Evolutionary conservation across 2,113 vertebrate species (phyloP).

Genomic region (Orientallactaga bullata): DNA sequence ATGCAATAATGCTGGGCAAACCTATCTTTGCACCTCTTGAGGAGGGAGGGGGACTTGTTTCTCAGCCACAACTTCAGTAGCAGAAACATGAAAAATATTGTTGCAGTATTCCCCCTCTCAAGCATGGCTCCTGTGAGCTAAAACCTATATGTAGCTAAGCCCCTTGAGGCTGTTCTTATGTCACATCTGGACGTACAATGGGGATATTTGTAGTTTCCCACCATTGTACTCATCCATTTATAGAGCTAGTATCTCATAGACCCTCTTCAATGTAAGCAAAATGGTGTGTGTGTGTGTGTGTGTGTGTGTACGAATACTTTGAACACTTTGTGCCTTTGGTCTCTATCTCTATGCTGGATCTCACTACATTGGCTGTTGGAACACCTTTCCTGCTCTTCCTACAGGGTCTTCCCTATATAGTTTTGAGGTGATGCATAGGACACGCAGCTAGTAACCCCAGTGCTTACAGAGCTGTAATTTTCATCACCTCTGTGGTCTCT

Average conservation of each 20-base stretch:
- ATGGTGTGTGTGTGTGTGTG: not conserved
- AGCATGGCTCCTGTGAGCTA: not conserved
- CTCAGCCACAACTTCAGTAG: not conserved
- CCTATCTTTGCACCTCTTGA: not conserved
- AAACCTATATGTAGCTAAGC: not conserved
- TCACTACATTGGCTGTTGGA: not conserved
- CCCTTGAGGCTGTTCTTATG: not conserved
- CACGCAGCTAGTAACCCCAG: not conserved
- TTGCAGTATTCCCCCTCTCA: not conserved
- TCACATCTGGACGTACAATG: not conserved
- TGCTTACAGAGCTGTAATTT: not conserved
- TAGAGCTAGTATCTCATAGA: not conserved
- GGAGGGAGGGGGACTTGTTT: not conserved
- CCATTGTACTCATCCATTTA: not conserved
- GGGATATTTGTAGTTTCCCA: slow-evolving; percentile 17
- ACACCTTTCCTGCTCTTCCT: not conserved
- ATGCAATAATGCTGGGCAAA: slow-evolving; percentile 46
- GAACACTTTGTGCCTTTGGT: not conserved
- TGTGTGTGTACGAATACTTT: too few species aligned
- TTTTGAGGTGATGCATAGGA: not conserved
- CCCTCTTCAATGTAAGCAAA: not conserved
- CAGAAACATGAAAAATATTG: slow-evolving; percentile 4
- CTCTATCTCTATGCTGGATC: not conserved
- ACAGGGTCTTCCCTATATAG: not conserved
- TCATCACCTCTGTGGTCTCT: not conserved